Evolutionary conservation across 2,797 vertebrate species (phyloP).

Genomic region (Salmo trutta): DNA sequence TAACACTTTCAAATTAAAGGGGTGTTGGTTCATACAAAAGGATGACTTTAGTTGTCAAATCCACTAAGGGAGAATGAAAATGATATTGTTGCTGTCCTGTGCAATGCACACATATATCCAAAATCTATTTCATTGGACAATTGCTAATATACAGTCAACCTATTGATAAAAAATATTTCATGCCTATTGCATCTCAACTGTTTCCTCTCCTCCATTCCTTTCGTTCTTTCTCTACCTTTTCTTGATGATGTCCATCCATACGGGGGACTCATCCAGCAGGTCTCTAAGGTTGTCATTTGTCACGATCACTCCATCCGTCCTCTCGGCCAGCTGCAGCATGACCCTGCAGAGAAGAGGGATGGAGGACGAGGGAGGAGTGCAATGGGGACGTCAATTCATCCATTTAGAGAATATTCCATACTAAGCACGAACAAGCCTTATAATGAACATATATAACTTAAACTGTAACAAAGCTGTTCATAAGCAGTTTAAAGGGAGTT

Average conservation of each 20-base stretch:
- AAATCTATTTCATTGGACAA: too few species aligned
- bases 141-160: background rate
- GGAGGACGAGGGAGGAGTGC: background rate
- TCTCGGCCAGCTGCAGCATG: constrained; percentile 83
- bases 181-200: background rate
- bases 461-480: too few species aligned
- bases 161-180: background rate
- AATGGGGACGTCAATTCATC: background rate
- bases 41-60: background rate
- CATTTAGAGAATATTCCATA: background rate
- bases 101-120: too few species aligned
- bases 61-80: too few species aligned
- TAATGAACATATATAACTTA: background rate
- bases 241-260: constrained; percentile 86
- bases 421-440: background rate
- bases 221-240: constrained; percentile 73
- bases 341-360: constrained; percentile 66
- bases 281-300: constrained; percentile 91
- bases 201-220: background rate
- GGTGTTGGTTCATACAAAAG: background rate
- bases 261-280: constrained; percentile 79
- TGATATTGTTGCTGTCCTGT: too few species aligned
- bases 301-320: constrained; percentile 84
- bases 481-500: background rate
- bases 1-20: background rate